Percentiles rank a stretch among this genome's conserved stretches.
Evolutionary conservation across 1,140 invertebrate genomes (phyloP).

Genomic region (Drosophila bocqueti): DNA sequence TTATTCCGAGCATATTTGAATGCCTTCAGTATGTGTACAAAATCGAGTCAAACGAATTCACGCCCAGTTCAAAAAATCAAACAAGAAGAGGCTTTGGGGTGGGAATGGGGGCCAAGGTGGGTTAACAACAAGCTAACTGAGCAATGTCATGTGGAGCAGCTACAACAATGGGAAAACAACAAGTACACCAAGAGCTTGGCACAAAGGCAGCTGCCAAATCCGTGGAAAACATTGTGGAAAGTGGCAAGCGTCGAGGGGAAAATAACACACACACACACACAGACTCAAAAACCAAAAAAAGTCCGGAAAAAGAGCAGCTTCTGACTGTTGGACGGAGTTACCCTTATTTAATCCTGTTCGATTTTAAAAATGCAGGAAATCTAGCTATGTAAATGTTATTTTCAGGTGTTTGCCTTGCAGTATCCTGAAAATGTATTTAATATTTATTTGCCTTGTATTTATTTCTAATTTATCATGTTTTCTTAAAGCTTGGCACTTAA

Average conservation of each 20-base stretch:
- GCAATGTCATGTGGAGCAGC: slow-evolving; percentile 54
- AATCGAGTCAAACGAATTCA: slow-evolving; percentile 32
- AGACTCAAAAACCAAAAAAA: background rate
- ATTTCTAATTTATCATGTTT: background rate
- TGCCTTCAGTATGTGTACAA: background rate
- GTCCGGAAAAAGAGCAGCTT: slow-evolving; percentile 8
- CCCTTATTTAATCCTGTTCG: background rate
- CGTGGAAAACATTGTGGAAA: slow-evolving; percentile 28
- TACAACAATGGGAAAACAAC: slow-evolving; percentile 1
- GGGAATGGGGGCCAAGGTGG: slow-evolving; percentile 6
- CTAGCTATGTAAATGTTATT: background rate
- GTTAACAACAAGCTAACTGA: slow-evolving; percentile 47
- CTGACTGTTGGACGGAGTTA: background rate
- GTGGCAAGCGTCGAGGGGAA: slow-evolving; percentile 16
- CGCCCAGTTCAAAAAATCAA: slow-evolving; percentile 37
- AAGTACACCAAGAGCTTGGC: slow-evolving; percentile 16
- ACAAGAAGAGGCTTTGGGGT: background rate
- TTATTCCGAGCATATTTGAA: background rate
- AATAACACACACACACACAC: background rate
- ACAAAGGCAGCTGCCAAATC: slow-evolving; percentile 37
- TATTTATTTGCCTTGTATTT: background rate
- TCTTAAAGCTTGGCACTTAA: no score
- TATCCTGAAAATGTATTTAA: background rate
- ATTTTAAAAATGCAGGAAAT: background rate
- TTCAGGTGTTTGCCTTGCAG: background rate